Conservation (phyloP, 2,797 vertebrate species). For the Pristis pectinata region DNA sequence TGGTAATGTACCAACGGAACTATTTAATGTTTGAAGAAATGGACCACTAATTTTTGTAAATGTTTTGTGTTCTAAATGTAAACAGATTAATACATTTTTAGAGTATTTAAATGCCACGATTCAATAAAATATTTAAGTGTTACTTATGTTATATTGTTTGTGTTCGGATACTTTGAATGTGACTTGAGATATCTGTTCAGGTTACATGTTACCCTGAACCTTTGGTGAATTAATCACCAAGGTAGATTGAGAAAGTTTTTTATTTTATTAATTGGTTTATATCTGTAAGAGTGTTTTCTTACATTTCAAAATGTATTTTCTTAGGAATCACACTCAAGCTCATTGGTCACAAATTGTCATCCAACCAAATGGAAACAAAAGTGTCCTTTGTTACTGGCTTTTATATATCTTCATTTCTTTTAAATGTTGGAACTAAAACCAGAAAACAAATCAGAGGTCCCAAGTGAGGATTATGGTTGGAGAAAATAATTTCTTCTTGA, state of each 20-base stretch:
- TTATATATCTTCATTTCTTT: background rate
- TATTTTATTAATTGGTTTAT: background rate
- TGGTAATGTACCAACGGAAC: constrained; percentile 31
- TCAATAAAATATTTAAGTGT: constrained; percentile 72
- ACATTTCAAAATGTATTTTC: background rate
- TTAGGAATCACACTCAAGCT: background rate
- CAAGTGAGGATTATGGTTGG: background rate
- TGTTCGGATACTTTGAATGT: constrained; percentile 31
- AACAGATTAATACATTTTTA: constrained; percentile 78
- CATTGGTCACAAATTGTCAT: background rate
- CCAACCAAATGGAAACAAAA: background rate
- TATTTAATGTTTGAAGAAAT: constrained; percentile 35
- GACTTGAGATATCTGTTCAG: background rate
- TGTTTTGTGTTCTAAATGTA: constrained; percentile 81
- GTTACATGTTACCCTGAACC: background rate
- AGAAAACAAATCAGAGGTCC: background rate
- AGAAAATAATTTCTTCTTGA: background rate
- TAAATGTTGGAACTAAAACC: too few species aligned
- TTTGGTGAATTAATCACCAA: background rate
- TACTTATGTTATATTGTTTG: constrained; percentile 59
- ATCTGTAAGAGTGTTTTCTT: background rate
- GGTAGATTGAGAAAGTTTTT: background rate
- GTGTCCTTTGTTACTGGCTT: background rate
- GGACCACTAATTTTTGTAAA: constrained; percentile 69
- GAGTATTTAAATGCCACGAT: constrained; percentile 84